A percentile compares a stretch with the other conserved stretches of the same genome.
phyloP scores from a whole-genome alignment of 2,113 vertebrate species.

The Chrysochloris asiatica region DNA sequence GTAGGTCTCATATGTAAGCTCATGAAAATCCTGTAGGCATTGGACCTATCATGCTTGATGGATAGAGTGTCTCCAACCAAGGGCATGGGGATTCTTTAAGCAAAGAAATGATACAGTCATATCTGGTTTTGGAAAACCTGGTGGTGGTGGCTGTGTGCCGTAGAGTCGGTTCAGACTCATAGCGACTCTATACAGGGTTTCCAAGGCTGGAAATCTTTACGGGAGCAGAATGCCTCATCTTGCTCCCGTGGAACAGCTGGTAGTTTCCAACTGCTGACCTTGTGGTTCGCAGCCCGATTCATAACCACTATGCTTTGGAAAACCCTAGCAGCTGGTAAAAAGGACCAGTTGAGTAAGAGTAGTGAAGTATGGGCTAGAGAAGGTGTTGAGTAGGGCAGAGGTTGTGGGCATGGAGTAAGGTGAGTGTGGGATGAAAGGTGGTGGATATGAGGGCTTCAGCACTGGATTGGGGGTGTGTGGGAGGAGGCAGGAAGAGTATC shows the following conservation, averaged over 20 bases:
- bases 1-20: neutral
- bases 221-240: too few species aligned
- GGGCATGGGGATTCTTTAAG: neutral
- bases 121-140: slow-evolving; percentile 17
- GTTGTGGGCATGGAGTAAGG: neutral
- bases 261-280: too few species aligned
- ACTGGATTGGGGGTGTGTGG: neutral
- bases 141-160: too few species aligned
- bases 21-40: neutral
- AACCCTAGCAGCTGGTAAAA: neutral
- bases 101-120: neutral
- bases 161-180: too few species aligned
- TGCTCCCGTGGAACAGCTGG: too few species aligned
- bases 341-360: neutral
- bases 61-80: neutral
- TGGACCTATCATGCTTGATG: neutral
- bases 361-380: neutral
- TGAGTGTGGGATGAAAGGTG: neutral
- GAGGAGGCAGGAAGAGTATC: neutral
- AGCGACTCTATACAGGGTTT: too few species aligned
- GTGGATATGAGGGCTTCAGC: neutral
- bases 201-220: too few species aligned
- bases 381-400: neutral
- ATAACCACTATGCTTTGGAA: too few species aligned
- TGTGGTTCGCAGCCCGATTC: too few species aligned